Percentiles rank a stretch among this genome's conserved stretches.
phyloP scores from a whole-genome alignment of 1,140 invertebrate species.

The Drosophila guanche region DNA sequence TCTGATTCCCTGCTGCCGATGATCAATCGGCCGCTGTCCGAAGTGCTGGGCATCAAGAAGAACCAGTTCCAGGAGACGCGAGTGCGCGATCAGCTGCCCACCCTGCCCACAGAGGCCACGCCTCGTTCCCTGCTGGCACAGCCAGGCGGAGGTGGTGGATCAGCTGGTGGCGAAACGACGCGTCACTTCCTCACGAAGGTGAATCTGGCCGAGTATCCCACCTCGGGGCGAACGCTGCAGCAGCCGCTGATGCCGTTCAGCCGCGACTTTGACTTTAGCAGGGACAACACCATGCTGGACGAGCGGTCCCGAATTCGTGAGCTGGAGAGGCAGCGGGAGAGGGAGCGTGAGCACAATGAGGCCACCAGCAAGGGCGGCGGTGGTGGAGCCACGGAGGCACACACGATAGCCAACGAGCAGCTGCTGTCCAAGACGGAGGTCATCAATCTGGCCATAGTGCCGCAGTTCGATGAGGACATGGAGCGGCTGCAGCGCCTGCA shows the following conservation, averaged over 20 bases:
- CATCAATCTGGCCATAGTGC: conserved; percentile 82
- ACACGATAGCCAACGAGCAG: conserved; percentile 79
- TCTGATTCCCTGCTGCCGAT: conserved; percentile 77
- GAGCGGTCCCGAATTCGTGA: conserved; percentile 71
- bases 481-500: conserved; percentile 72
- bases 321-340: conserved; percentile 56
- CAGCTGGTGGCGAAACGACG: conserved; percentile 15
- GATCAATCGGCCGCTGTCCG: conserved; percentile 82
- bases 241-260: conserved; percentile 46
- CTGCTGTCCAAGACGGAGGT: conserved; percentile 82
- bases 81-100: conserved; percentile 61
- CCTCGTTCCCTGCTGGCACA: conserved; percentile 48
- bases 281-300: conserved; percentile 79
- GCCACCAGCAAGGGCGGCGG: conserved; percentile 59
- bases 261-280: conserved; percentile 78
- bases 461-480: conserved; percentile 80
- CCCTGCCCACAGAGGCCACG: conserved; percentile 49
- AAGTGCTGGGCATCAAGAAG: conserved; percentile 83
- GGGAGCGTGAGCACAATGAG: conserved; percentile 61
- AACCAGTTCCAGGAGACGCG: conserved; percentile 83
- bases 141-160: background rate
- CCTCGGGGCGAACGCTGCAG: conserved; percentile 48
- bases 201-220: conserved; percentile 78
- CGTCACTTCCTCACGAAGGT: conserved; percentile 78
- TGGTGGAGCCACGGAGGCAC: conserved; percentile 50